phyloP scores from a whole-genome alignment of 1,140 invertebrate species.

The Heliothis subflexa region DNA sequence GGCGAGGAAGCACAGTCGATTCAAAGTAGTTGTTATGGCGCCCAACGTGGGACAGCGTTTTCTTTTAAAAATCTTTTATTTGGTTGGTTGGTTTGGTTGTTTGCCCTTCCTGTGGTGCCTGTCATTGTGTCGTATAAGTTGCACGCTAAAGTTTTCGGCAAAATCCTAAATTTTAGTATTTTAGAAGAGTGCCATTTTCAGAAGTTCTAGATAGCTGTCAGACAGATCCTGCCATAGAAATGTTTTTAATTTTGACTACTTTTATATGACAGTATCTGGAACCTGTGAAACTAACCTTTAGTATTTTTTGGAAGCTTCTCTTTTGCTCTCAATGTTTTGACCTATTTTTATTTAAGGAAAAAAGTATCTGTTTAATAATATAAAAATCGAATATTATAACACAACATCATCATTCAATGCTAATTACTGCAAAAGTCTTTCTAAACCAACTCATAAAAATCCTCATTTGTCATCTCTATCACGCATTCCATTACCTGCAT shows the following conservation, averaged over 20 bases:
- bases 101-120: constrained; percentile 30
- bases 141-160: neutral
- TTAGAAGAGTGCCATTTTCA: neutral
- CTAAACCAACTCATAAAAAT: constrained; percentile 1
- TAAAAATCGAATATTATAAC: no score
- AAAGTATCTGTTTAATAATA: no score
- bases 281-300: no score
- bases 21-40: constrained; percentile 35
- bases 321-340: no score
- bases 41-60: constrained; percentile 24
- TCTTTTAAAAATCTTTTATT: constrained; percentile 35
- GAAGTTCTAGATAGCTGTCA: no score
- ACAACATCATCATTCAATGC: no score
- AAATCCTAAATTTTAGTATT: neutral
- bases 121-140: constrained; percentile 25
- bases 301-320: no score
- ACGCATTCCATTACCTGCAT: constrained; percentile 46
- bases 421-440: constrained; percentile 10
- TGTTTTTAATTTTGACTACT: no score
- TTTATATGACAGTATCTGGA: no score
- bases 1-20: constrained; percentile 44
- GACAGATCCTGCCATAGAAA: no score
- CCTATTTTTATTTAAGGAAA: no score
- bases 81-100: constrained; percentile 14
- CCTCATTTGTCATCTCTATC: constrained; percentile 4